Evolutionary conservation across 2,888 invertebrate genomes (phyloP).

Genomic region (Octodonta nipae): DNA sequence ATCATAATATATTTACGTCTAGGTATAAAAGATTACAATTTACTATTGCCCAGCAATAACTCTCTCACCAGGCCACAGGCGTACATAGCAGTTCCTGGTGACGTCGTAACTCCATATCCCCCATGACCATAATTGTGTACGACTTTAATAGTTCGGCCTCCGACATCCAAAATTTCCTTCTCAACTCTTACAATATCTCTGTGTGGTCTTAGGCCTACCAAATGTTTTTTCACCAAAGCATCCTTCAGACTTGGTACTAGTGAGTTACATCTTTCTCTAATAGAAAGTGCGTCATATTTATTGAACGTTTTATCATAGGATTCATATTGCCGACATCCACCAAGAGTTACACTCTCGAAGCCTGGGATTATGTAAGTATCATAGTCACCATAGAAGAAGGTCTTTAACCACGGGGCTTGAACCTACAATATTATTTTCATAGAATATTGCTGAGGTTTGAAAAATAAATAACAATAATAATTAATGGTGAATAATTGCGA

Average conservation of each 20-base stretch:
- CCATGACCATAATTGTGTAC: slow-evolving; percentile 94
- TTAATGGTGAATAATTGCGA: too few relatives aligned
- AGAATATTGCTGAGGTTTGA: too few relatives aligned
- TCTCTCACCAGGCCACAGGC: slow-evolving; percentile 58
- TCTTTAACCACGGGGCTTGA: slow-evolving; percentile 79
- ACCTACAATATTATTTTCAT: too few relatives aligned
- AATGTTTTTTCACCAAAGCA: slow-evolving; percentile 49
- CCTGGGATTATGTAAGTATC: slow-evolving; percentile 79
- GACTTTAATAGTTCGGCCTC: slow-evolving; percentile 42
- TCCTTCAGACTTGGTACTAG: slow-evolving; percentile 55
- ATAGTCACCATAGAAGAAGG: slow-evolving; percentile 72
- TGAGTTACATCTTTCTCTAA: slow-evolving; percentile 63
- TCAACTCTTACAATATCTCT: slow-evolving; percentile 62
- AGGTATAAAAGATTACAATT: too few relatives aligned
- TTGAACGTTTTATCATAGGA: slow-evolving; percentile 55
- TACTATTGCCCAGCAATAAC: slow-evolving; percentile 32
- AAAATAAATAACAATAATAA: too few relatives aligned
- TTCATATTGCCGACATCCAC: slow-evolving; percentile 74
- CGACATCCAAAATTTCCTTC: slow-evolving; percentile 38
- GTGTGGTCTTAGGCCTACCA: slow-evolving; percentile 74
- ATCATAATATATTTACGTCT: too few relatives aligned
- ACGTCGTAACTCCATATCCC: slow-evolving; percentile 80
- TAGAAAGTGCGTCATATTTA: slow-evolving; percentile 59
- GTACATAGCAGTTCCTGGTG: slow-evolving; percentile 73
- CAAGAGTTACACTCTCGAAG: slow-evolving; percentile 60